Evolutionary conservation across 1,140 invertebrate species (phyloP).

Genomic region (Temnothorax nylanderi): DNA sequence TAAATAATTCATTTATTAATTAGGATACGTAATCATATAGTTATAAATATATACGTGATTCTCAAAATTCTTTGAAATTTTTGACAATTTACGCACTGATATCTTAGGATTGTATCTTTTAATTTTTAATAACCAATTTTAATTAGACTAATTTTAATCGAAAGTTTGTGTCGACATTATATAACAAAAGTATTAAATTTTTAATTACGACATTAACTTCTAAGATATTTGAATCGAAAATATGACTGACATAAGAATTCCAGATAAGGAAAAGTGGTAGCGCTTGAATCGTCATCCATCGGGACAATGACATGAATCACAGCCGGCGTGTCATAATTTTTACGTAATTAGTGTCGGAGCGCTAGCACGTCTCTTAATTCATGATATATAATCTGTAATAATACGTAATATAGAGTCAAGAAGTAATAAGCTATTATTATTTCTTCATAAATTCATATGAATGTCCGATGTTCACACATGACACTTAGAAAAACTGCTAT

Average conservation of each 20-base stretch:
- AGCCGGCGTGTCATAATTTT: background rate
- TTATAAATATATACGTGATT: background rate
- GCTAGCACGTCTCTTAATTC: background rate
- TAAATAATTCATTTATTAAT: background rate
- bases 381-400: background rate
- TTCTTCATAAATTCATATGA: background rate
- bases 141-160: background rate
- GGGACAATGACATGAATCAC: background rate
- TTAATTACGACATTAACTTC: background rate
- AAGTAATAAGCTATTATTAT: background rate
- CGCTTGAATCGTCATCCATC: background rate
- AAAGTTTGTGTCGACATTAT: background rate
- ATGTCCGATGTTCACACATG: background rate
- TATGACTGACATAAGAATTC: background rate
- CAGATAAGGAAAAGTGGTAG: background rate
- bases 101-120: background rate
- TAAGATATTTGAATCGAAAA: background rate
- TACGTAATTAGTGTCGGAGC: background rate
- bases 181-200: background rate
- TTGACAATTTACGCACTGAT: background rate
- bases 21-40: background rate
- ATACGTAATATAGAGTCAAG: background rate
- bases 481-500: background rate
- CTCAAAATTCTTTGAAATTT: background rate
- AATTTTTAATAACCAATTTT: background rate